Percentiles rank a stretch among this genome's conserved stretches.
These are phyloP conservation scores for Apostichopus californicus DNA, from an alignment of 35 echinoderm and acorn worm species.

Conservation along the genomic window DNA sequence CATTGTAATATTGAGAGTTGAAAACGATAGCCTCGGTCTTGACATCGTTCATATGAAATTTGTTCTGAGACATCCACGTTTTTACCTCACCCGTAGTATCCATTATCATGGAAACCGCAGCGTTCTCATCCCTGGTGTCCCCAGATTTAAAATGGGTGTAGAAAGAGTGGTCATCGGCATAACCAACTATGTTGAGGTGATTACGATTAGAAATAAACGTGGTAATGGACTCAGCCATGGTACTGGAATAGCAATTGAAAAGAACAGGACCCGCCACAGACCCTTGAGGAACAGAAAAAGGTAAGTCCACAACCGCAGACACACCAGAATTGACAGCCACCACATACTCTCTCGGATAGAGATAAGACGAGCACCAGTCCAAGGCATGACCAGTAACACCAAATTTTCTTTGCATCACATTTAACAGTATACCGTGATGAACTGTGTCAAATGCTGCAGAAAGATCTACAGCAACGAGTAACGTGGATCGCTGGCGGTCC, in stretches of 20 bases:
- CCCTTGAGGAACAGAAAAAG: not conserved
- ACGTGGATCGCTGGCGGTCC: not conserved
- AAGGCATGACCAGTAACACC: not conserved
- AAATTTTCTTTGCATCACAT: not conserved
- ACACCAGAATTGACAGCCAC: no score
- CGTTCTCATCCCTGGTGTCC: not conserved
- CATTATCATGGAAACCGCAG: not conserved
- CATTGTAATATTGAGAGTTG: no score
- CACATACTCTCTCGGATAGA: no score
- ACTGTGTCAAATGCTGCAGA: conserved; percentile 30
- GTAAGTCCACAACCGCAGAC: no score
- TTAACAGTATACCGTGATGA: not conserved
- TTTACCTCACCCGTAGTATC: not conserved
- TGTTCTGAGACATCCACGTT: not conserved
- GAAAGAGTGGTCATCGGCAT: conserved; percentile 43
- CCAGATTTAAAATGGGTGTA: not conserved
- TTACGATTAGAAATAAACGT: not conserved
- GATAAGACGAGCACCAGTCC: not conserved
- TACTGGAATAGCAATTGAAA: conserved; percentile 1
- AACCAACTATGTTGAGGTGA: not conserved
- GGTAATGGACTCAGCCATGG: not conserved
- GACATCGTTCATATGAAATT: not conserved
- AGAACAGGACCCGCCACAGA: conserved; percentile 3
- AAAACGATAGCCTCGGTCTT: not conserved
- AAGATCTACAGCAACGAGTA: conserved; percentile 13